Evolutionary conservation across 2,888 invertebrate species (phyloP).

Genomic region (Therioaphis trifolii): DNA sequence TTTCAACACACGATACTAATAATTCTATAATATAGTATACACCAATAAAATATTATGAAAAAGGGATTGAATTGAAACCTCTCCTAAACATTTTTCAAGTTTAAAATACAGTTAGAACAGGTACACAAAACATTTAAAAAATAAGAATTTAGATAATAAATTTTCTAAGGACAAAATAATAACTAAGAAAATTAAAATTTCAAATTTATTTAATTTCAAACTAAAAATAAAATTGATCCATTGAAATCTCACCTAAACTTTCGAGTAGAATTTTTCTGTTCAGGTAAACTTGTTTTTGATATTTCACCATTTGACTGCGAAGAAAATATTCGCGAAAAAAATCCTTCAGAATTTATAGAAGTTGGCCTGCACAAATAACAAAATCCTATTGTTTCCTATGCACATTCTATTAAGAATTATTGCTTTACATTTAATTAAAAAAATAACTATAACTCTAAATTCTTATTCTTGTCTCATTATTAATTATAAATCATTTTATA

Average conservation of each 20-base stretch:
- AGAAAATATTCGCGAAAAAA: slow-evolving; percentile 57
- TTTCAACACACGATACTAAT: too few species aligned
- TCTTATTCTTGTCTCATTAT: too few species aligned
- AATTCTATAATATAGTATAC: too few species aligned
- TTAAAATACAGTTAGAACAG: too few species aligned
- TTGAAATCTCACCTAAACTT: slow-evolving; percentile 57
- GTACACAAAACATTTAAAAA: too few species aligned
- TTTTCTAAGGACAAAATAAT: slow-evolving; percentile 19
- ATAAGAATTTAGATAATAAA: too few species aligned
- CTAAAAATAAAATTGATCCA: slow-evolving; percentile 29
- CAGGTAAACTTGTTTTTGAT: slow-evolving; percentile 48
- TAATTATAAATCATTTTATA: too few species aligned
- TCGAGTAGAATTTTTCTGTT: slow-evolving; percentile 48
- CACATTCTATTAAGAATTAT: not conserved
- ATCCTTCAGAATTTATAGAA: slow-evolving; percentile 48
- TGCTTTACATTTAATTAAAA: not conserved
- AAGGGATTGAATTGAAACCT: too few species aligned
- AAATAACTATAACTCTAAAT: too few species aligned
- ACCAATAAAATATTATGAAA: too few species aligned
- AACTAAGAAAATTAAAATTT: slow-evolving; percentile 31
- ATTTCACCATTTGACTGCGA: not conserved
- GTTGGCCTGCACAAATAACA: slow-evolving; percentile 55
- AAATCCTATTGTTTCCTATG: slow-evolving; percentile 46
- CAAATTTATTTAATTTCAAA: not conserved
- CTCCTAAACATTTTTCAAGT: too few species aligned